These are phyloP conservation scores for Sycophila texana DNA, from an alignment of 2,888 invertebrate genomes.

Conservation along the genomic window DNA sequence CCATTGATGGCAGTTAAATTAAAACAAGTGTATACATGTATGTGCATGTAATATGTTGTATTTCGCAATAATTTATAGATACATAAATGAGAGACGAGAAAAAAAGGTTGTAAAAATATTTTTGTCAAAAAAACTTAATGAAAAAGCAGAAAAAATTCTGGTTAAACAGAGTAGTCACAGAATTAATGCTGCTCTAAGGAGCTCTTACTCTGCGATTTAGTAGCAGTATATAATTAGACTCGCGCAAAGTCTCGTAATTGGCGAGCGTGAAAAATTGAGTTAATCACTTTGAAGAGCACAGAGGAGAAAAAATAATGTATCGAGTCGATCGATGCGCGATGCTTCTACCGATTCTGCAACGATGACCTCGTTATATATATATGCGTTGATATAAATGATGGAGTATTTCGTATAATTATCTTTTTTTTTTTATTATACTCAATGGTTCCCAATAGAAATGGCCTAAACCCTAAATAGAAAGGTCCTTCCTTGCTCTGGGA, in stretches of 20 bases:
- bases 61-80: no score
- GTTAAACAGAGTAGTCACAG: slow-evolving; percentile 33
- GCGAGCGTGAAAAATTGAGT: slow-evolving; percentile 49
- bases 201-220: slow-evolving; percentile 27
- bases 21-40: slow-evolving; percentile 17
- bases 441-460: neutral
- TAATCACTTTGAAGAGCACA: slow-evolving; percentile 49
- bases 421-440: no score
- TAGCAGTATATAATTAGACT: slow-evolving; percentile 23
- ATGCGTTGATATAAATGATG: slow-evolving; percentile 32
- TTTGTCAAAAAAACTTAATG: slow-evolving; percentile 27
- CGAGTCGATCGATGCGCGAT: slow-evolving; percentile 23
- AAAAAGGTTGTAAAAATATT: neutral
- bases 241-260: slow-evolving; percentile 47
- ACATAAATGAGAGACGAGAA: neutral
- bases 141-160: slow-evolving; percentile 43
- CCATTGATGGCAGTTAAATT: neutral
- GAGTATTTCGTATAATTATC: no score
- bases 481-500: slow-evolving; percentile 46
- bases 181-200: no score
- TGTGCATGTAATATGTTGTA: slow-evolving; percentile 1
- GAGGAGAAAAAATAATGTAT: slow-evolving; percentile 18
- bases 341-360: slow-evolving; percentile 33
- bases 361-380: slow-evolving; percentile 13
- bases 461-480: slow-evolving; percentile 1